Conservation (phyloP, 1,140 invertebrate genomes). For the Drosophila micromelanica region DNA sequence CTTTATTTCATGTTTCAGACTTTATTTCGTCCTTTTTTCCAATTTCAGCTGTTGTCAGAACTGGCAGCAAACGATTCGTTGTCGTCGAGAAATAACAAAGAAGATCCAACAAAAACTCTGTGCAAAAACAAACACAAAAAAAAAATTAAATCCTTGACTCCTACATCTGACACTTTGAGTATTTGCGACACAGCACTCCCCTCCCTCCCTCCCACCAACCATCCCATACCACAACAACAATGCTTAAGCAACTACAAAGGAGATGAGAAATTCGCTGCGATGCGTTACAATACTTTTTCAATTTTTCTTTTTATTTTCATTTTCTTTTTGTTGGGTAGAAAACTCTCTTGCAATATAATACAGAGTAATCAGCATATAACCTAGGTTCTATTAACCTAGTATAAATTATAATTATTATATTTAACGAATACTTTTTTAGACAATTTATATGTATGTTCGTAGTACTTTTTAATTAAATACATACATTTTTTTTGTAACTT, state of each 20-base stretch:
- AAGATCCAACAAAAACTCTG: conserved; percentile 47
- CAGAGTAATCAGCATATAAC: no score
- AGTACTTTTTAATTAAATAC: no score
- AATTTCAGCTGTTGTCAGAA: conserved; percentile 68
- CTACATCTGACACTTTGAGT: conserved; percentile 72
- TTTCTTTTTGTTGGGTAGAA: no score
- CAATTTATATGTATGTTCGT: no score
- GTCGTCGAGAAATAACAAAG: conserved; percentile 38
- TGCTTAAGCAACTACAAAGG: conserved; percentile 18
- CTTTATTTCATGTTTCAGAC: conserved; percentile 76
- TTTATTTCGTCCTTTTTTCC: conserved; percentile 62
- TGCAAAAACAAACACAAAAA: conserved; percentile 19
- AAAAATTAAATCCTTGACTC: conserved; percentile 58
- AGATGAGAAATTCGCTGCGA: conserved; percentile 30
- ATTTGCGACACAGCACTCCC: conserved; percentile 21
- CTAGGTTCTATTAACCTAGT: no score
- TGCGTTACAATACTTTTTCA: conserved; percentile 33
- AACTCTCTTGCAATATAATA: no score
- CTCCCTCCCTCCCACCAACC: not conserved
- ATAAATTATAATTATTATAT: not conserved
- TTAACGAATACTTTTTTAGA: not conserved
- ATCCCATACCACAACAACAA: conserved; percentile 15
- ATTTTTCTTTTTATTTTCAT: no score
- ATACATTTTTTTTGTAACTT: no score
- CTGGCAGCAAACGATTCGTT: conserved; percentile 47